Conservation (phyloP, 2,797 vertebrate species). For the Acanthurus leucopareius region DNA sequence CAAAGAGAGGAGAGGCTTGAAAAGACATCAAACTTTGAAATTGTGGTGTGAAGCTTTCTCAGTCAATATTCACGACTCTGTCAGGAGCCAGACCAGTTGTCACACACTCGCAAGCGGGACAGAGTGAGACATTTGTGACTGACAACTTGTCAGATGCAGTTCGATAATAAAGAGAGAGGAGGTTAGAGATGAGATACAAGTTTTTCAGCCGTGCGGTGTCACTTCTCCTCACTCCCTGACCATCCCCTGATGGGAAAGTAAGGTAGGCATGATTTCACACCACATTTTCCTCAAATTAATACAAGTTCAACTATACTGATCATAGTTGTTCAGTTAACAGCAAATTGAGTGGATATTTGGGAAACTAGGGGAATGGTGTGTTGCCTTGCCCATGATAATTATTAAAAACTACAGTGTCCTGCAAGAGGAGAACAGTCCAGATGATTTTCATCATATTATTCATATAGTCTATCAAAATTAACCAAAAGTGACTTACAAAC, state of each 20-base stretch:
- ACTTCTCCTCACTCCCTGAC: conserved; percentile 25
- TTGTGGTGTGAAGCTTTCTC: conserved; percentile 48
- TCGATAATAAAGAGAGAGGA: conserved; percentile 41
- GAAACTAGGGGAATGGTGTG: background rate
- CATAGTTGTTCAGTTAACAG: background rate
- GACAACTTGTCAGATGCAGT: conserved; percentile 58
- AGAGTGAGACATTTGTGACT: conserved; percentile 58
- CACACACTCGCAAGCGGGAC: conserved; percentile 20
- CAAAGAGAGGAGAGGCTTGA: conserved; percentile 45
- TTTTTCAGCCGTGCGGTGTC: conserved; percentile 9
- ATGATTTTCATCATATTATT: background rate
- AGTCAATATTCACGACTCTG: conserved; percentile 54
- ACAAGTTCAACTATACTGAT: background rate
- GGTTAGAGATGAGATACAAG: conserved; percentile 26
- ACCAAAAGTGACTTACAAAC: background rate
- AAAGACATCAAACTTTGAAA: conserved; percentile 55
- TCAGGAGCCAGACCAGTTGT: conserved; percentile 55
- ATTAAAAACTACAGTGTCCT: background rate
- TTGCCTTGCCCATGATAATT: background rate
- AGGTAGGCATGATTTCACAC: background rate
- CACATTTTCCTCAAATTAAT: background rate
- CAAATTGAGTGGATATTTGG: background rate
- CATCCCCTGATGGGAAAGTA: background rate
- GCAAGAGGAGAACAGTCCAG: background rate
- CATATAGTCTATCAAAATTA: too few relatives aligned